Evolutionary conservation across 2,113 vertebrate genomes (phyloP).

Genomic region (crab-eating macaque (Macaca fascicularis)): DNA sequence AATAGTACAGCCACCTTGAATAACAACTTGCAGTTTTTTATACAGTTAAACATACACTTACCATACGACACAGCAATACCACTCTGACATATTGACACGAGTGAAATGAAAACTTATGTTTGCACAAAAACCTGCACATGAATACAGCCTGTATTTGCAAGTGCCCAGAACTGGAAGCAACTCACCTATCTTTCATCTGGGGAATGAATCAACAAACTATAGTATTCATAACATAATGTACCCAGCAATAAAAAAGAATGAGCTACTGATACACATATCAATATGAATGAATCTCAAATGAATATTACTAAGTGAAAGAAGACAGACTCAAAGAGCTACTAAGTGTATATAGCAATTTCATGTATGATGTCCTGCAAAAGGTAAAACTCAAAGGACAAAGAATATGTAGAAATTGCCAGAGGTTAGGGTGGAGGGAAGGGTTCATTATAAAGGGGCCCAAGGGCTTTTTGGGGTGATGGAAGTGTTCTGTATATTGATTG

Average conservation of each 20-base stretch:
- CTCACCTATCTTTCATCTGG: background rate
- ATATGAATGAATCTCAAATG: background rate
- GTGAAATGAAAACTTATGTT: background rate
- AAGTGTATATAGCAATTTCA: accelerated
- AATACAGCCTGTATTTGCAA: background rate
- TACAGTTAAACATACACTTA: background rate
- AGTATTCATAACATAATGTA: background rate
- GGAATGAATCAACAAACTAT: background rate
- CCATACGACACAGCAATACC: background rate
- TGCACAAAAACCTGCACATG: background rate
- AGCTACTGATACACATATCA: accelerated
- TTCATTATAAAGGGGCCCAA: background rate
- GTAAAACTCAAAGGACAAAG: background rate
- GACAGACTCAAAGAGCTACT: background rate
- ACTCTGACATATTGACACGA: background rate
- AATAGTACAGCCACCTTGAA: background rate
- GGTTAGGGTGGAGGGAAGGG: too few species aligned
- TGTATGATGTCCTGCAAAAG: background rate
- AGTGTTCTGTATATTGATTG: background rate
- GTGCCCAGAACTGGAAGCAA: background rate
- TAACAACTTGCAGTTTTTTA: background rate
- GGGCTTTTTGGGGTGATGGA: background rate
- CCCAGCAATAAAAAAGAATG: background rate
- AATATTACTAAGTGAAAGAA: background rate
- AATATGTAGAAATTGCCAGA: background rate